Percentiles rank a stretch among this genome's conserved stretches.
These are phyloP conservation scores for Myioborus melanocephalus DNA, from an alignment of 2,797 vertebrate species.

Conservation along the genomic window DNA sequence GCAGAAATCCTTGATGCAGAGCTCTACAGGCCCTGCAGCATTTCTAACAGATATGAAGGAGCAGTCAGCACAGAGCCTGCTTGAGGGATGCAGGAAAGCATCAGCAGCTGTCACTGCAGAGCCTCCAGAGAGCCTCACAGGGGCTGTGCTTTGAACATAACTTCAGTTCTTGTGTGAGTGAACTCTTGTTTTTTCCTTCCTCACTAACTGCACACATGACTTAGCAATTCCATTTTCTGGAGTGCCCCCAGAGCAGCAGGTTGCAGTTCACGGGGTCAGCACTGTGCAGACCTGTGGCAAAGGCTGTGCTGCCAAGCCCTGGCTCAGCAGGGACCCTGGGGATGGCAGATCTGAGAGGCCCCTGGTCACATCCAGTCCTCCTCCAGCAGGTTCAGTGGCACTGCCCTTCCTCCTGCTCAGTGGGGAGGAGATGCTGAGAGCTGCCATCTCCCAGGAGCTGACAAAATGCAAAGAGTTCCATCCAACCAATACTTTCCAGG, in stretches of 20 bases:
- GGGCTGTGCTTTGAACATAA: background rate
- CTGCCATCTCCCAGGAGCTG: background rate
- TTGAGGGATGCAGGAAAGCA: background rate
- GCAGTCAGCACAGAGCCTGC: background rate
- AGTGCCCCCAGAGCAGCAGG: background rate
- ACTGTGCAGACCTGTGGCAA: background rate
- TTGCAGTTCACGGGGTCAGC: background rate
- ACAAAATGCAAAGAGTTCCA: background rate
- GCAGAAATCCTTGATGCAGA: background rate
- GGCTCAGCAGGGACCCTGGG: rapidly evolving
- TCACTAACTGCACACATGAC: background rate
- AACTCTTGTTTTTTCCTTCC: background rate
- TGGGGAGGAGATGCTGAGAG: background rate
- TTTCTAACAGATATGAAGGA: background rate
- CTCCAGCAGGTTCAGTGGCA: rapidly evolving
- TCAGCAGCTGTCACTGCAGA: background rate
- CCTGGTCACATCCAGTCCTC: rapidly evolving
- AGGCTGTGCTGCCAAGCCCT: background rate
- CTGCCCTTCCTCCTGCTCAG: background rate
- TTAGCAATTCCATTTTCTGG: background rate
- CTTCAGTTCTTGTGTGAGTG: background rate
- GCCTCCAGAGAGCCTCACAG: background rate
- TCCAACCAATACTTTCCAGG: background rate
- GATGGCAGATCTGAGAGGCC: background rate
- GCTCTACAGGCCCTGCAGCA: background rate